Percentiles rank a stretch among this genome's conserved stretches.
phyloP scores from a whole-genome alignment of 2,888 invertebrate species.

The Anoplius nigerrimus region DNA sequence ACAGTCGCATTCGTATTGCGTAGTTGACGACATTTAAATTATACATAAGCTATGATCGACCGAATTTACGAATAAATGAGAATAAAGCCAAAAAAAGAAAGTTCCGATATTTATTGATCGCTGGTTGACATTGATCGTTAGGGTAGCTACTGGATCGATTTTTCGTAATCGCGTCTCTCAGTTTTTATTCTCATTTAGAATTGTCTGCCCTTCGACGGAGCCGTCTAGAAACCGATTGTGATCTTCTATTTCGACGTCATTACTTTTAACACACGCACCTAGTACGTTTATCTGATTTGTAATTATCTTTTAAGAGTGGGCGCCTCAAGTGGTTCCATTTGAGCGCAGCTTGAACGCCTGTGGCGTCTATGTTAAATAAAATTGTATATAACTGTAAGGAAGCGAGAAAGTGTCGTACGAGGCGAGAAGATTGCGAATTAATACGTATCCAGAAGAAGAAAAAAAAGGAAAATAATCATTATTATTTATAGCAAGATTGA shows the following conservation, averaged over 20 bases:
- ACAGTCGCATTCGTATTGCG: slow-evolving; percentile 26
- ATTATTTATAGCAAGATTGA: background rate
- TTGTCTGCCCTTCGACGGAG: no score
- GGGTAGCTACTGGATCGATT: slow-evolving; percentile 5
- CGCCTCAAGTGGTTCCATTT: no score
- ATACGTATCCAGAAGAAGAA: background rate
- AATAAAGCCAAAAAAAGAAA: background rate
- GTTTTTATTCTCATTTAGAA: slow-evolving; percentile 37
- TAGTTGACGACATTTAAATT: slow-evolving; percentile 19
- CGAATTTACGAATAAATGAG: background rate
- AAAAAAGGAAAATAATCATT: background rate
- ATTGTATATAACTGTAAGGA: slow-evolving; percentile 14
- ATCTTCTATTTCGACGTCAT: slow-evolving; percentile 11
- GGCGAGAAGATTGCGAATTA: background rate
- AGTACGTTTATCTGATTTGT: background rate
- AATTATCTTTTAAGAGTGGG: background rate
- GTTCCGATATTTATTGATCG: no score
- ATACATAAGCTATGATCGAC: slow-evolving; percentile 4
- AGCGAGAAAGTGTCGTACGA: slow-evolving; percentile 5
- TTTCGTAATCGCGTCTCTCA: slow-evolving; percentile 9
- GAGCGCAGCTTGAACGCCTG: background rate
- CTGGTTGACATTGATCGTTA: background rate
- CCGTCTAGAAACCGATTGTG: no score
- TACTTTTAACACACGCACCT: slow-evolving; percentile 15
- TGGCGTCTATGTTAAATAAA: slow-evolving; percentile 6